phyloP scores from a whole-genome alignment of 1,140 invertebrate genomes.

The Lepidostoma basale region DNA sequence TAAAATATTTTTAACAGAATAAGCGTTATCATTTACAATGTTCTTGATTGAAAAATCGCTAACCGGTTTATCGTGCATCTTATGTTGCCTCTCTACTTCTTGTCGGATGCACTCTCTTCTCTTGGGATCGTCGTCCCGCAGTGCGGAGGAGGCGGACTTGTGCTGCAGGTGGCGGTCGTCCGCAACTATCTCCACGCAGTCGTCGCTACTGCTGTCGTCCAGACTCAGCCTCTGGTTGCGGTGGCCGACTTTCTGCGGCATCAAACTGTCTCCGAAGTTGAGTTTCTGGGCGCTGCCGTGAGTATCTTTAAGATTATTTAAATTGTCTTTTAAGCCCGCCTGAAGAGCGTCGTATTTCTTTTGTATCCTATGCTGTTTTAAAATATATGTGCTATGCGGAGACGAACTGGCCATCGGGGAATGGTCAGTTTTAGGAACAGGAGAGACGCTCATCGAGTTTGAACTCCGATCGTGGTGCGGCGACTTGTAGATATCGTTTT shows the following conservation, averaged over 20 bases:
- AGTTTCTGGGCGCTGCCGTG: conserved; percentile 7
- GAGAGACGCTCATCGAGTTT: not conserved
- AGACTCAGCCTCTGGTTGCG: conserved; percentile 8
- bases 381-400: not conserved
- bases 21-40: conserved; percentile 7
- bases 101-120: conserved; percentile 31
- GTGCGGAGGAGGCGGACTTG: not conserved
- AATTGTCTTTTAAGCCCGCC: not conserved
- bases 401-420: conserved; percentile 3
- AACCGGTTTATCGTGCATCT: not conserved
- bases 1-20: conserved; percentile 19
- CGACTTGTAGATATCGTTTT: conserved; percentile 19
- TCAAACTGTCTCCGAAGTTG: conserved; percentile 1
- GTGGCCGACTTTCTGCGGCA: not conserved
- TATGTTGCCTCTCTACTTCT: conserved; percentile 26
- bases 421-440: conserved; percentile 17
- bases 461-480: not conserved
- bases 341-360: conserved; percentile 16
- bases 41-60: conserved; percentile 19
- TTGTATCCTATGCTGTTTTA: conserved; percentile 28
- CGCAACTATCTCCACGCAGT: conserved; percentile 39
- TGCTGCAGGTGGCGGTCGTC: conserved; percentile 18
- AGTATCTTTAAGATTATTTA: not conserved
- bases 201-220: conserved; percentile 44
- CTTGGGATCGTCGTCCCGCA: conserved; percentile 2